Base-by-base conservation (phyloP, 2,113 vertebrate species). In the Strix aluco region DNA sequence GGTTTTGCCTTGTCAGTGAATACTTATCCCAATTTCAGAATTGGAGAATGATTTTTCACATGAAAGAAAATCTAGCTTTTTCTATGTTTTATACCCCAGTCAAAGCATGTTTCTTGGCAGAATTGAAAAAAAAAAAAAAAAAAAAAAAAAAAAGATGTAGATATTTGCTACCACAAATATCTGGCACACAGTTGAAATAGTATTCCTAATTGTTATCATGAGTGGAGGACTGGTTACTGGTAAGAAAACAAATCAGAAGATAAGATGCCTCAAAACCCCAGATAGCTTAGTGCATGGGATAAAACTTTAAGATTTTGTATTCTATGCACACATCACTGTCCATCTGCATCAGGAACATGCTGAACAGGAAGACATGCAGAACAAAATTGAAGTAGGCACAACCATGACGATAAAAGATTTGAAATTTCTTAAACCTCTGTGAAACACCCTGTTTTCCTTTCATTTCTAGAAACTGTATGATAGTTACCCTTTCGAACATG, bases 181-280 rank as follows among this genome's bases (percentile, higher is more conserved):
- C 67, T 2, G 1, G 18, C 27, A n/a, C 15, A 66, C 26, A 42
- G 34, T 34, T 70, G 54, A 91, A 82, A 66, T 13, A 23, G 22
- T 70, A 44, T 79, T 96, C 72, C 21, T 94, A 74, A 67, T 88
- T 42, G 58, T 93, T 62, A 11, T 61, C 12, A 29, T 57, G 51
- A 59, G n/a, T 49, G 26, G 34, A 88, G 59, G 32, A 40, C 42
- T 55, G 36, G 19, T 91, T 81, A 71, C 47, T 91, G 36, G 47
- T 83, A 67, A 71, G 51, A 86, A 94, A 86, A 88, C n/a, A 88
- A 88, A 92, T 84, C 42, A 73, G 22, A 91, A 79, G 38, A 65
- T 67, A 54, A 29, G 34, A 9, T 46, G 27, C 92, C 77, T 93
- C 77, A 70, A 78, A 90, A 16, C 16, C 2, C 0, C 7, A 71